Evolutionary conservation across 2,888 invertebrate species (phyloP).

Genomic region (Pseudococcus longispinus): DNA sequence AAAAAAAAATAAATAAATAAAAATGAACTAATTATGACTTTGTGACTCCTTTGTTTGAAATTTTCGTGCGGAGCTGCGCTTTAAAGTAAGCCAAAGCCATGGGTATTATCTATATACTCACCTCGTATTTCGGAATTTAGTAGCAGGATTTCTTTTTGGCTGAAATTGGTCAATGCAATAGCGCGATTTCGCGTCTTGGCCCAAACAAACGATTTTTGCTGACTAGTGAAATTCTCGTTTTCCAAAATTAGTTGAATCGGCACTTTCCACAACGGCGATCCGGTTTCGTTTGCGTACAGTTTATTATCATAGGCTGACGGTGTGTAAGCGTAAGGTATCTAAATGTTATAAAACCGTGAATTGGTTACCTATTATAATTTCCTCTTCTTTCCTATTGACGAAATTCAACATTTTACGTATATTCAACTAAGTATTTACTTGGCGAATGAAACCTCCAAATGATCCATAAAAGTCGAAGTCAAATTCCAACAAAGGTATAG

Average conservation of each 20-base stretch:
- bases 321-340: not conserved
- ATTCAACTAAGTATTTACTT: not conserved
- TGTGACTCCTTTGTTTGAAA: too few relatives aligned
- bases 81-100: too few relatives aligned
- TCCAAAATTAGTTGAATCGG: constrained; percentile 3
- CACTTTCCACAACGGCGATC: not conserved
- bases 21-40: too few relatives aligned
- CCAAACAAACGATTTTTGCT: constrained; percentile 30
- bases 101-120: not conserved
- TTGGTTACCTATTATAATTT: not conserved
- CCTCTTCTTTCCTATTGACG: too few relatives aligned
- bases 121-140: constrained; percentile 4
- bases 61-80: too few relatives aligned
- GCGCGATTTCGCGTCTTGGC: not conserved
- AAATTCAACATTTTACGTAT: not conserved
- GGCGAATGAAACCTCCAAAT: constrained; percentile 20
- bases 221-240: constrained; percentile 21
- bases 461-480: constrained; percentile 17
- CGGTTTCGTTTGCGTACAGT: not conserved
- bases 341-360: not conserved
- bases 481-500: constrained; percentile 32
- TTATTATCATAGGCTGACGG: not conserved
- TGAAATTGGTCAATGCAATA: constrained; percentile 20
- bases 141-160: constrained; percentile 8
- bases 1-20: too few relatives aligned